These are phyloP conservation scores for Criorhina ranunculi DNA, from an alignment of 2,888 invertebrate genomes.

Conservation along the genomic window DNA sequence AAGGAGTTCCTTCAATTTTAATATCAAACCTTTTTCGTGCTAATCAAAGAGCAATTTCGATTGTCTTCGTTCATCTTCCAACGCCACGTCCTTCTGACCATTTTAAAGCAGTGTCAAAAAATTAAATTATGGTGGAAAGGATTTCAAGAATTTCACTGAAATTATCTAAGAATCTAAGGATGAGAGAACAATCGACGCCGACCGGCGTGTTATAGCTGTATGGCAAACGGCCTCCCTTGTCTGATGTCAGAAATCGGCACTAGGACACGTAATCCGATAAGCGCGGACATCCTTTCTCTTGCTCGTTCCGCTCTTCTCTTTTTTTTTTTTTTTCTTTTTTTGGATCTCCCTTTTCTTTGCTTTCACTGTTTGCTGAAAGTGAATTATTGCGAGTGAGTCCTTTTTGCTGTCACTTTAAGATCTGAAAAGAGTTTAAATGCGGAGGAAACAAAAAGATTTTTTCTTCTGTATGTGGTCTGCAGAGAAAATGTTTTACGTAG, in stretches of 20 bases:
- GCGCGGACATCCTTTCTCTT: constrained; percentile 50
- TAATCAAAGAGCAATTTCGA: constrained; percentile 70
- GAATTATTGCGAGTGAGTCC: constrained; percentile 68
- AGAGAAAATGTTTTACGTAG: constrained; percentile 35
- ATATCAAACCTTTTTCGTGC: constrained; percentile 57
- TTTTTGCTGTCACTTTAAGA: constrained; percentile 67
- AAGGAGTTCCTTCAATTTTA: constrained; percentile 32
- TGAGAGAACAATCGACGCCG: constrained; percentile 15
- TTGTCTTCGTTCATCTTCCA: constrained; percentile 41
- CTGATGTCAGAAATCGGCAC: constrained; percentile 56
- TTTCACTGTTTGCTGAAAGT: constrained; percentile 56
- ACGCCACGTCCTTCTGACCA: background rate
- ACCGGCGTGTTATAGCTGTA: background rate
- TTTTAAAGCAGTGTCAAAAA: constrained; percentile 34
- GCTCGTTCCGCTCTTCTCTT: constrained; percentile 7
- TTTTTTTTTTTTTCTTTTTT: constrained; percentile 15
- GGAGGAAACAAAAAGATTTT: constrained; percentile 21
- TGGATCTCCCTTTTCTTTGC: too few species aligned
- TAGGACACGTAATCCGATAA: constrained; percentile 66
- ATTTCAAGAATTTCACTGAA: constrained; percentile 49
- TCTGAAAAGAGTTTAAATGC: constrained; percentile 49
- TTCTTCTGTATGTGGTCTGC: constrained; percentile 14
- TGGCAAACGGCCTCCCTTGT: constrained; percentile 23
- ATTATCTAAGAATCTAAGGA: constrained; percentile 35
- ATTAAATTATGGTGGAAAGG: constrained; percentile 63